A percentile compares a stretch with the other conserved stretches of the same genome.
These are phyloP conservation scores for Dermatophagoides farinae DNA, from an alignment of 1,140 invertebrate genomes.

Conservation along the genomic window DNA sequence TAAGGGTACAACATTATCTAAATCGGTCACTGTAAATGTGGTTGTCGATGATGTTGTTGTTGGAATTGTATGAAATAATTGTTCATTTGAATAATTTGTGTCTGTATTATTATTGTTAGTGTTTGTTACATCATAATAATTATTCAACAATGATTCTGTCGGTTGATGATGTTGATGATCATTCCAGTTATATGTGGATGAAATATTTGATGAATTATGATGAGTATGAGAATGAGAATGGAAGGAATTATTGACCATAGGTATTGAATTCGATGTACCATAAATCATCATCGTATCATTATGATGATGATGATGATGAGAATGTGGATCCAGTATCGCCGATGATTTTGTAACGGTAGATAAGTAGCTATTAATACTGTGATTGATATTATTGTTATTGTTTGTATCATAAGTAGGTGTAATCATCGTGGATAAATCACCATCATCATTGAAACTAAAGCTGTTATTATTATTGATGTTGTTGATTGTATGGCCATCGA, in stretches of 20 bases:
- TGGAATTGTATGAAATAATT: too few relatives aligned
- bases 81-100: too few relatives aligned
- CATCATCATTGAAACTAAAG: not conserved
- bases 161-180: slow-evolving; percentile 1
- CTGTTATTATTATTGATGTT: too few relatives aligned
- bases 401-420: not conserved
- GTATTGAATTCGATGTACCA: not conserved
- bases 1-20: too few relatives aligned
- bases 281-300: not conserved
- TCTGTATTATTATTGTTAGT: too few relatives aligned
- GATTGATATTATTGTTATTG: not conserved
- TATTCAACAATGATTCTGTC: not conserved
- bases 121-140: too few relatives aligned
- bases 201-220: not conserved
- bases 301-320: not conserved
- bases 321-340: not conserved
- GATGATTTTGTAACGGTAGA: not conserved
- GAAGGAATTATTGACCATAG: not conserved
- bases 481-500: too few relatives aligned
- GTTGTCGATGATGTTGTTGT: too few relatives aligned
- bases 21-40: too few relatives aligned
- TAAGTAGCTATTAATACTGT: not conserved
- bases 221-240: not conserved
- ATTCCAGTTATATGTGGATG: not conserved
- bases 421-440: not conserved